A percentile compares a stretch with the other conserved stretches of the same genome.
phyloP scores from a whole-genome alignment of 2,888 invertebrate genomes.

The Pilophorus perplexus region DNA sequence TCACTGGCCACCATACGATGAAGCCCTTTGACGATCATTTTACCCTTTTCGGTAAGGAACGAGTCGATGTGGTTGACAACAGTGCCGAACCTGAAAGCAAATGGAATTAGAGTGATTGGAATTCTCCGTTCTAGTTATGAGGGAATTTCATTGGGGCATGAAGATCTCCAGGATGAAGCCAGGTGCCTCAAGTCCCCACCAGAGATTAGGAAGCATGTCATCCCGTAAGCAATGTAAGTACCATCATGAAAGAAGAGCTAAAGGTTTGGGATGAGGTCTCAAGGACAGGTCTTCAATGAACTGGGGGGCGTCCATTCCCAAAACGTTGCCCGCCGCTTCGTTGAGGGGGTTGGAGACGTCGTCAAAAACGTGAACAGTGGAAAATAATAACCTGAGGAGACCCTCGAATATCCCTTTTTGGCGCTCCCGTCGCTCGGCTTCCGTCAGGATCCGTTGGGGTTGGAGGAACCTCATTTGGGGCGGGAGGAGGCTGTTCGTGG shows the following conservation, averaged over 20 bases:
- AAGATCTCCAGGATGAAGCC: no score
- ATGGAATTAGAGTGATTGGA: background rate
- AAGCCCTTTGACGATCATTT: constrained; percentile 39
- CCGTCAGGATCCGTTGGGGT: constrained; percentile 11
- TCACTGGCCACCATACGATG: constrained; percentile 40
- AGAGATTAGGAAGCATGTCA: no score
- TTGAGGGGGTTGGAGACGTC: constrained; percentile 10
- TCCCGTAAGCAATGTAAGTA: no score
- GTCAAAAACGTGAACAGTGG: constrained; percentile 23
- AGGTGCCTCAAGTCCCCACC: no score
- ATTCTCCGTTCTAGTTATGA: background rate
- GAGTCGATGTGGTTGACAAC: constrained; percentile 44
- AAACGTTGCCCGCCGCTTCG: background rate
- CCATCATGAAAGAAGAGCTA: no score
- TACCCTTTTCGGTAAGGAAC: constrained; percentile 41
- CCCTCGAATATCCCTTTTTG: constrained; percentile 37
- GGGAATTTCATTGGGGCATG: no score
- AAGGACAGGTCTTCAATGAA: constrained; percentile 18
- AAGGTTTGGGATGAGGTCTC: constrained; percentile 18
- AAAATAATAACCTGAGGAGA: constrained; percentile 36
- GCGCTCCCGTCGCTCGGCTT: constrained; percentile 12
- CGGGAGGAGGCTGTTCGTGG: background rate
- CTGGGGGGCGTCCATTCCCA: constrained; percentile 23
- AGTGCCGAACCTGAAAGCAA: constrained; percentile 37
- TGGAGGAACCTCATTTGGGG: background rate